A percentile compares a stretch with the other conserved stretches of the same genome.
Evolutionary conservation across 35 echinoderm and acorn worm species (phyloP).

Genomic region (Nesometra sesokonis): DNA sequence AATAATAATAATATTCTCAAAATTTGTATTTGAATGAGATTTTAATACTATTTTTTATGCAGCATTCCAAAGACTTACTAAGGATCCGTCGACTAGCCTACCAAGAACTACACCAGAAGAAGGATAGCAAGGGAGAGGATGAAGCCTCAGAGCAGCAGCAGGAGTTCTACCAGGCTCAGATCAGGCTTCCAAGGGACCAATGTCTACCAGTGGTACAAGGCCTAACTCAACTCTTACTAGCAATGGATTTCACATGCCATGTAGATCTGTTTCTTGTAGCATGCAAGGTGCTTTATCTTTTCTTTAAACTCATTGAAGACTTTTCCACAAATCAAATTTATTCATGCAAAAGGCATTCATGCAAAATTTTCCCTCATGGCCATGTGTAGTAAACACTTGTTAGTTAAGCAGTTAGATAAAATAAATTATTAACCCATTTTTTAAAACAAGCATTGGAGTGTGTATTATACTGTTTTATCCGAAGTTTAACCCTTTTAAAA

Average conservation of each 20-base stretch:
- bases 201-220: constrained; percentile 78
- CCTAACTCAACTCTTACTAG: constrained; percentile 58
- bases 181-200: constrained; percentile 54
- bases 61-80: constrained; percentile 71
- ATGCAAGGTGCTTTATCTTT: constrained; percentile 68
- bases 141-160: not conserved
- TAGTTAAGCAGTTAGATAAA: no score
- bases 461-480: no score
- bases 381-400: no score
- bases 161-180: not conserved
- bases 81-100: constrained; percentile 45
- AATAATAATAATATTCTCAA: no score
- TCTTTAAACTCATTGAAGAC: not conserved
- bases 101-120: not conserved
- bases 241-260: constrained; percentile 95
- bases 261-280: constrained; percentile 86
- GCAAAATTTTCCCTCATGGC: no score
- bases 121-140: not conserved
- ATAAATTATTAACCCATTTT: no score
- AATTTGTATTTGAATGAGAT: no score
- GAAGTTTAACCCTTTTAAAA: no score
- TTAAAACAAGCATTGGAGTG: no score
- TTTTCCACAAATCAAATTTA: not conserved
- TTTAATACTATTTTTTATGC: not conserved
- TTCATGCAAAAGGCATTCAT: not conserved